Percentiles rank a stretch among this genome's conserved stretches.
Evolutionary conservation across 2,113 vertebrate genomes (phyloP).

Genomic region (Amphiprion percula): DNA sequence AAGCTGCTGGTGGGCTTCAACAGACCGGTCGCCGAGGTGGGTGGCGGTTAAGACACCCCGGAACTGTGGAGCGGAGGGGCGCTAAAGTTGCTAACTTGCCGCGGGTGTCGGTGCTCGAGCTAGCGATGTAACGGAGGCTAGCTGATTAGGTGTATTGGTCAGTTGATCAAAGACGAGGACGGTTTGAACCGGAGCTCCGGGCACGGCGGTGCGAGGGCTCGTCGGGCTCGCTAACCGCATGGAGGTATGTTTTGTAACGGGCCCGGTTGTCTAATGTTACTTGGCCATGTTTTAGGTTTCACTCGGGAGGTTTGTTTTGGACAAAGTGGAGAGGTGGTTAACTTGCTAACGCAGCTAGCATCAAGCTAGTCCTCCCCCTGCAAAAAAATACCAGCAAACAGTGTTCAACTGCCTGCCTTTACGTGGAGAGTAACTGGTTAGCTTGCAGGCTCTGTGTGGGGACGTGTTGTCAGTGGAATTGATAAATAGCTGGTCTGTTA

Average conservation of each 20-base stretch:
- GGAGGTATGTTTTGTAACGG: conserved; percentile 1
- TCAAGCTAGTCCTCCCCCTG: background rate
- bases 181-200: background rate
- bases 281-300: background rate
- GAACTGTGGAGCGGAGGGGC: conserved; percentile 34
- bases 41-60: conserved; percentile 23
- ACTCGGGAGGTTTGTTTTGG: conserved; percentile 61
- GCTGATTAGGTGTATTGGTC: background rate
- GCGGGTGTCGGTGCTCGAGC: conserved; percentile 39
- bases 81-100: conserved; percentile 61
- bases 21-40: background rate
- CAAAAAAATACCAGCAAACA: background rate
- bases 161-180: background rate
- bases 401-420: background rate
- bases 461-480: background rate
- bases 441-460: background rate
- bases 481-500: background rate
- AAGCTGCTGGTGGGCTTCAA: background rate
- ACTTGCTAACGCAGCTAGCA: conserved; percentile 48
- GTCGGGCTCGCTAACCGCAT: no score
- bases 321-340: conserved; percentile 22
- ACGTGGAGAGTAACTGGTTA: background rate
- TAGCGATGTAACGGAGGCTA: conserved; percentile 31
- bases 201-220: no score
- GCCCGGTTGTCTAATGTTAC: conserved; percentile 2